A percentile compares a stretch with the other conserved stretches of the same genome.
phyloP scores from a whole-genome alignment of 2,888 invertebrate species.

The Epsilonema sp. region DNA sequence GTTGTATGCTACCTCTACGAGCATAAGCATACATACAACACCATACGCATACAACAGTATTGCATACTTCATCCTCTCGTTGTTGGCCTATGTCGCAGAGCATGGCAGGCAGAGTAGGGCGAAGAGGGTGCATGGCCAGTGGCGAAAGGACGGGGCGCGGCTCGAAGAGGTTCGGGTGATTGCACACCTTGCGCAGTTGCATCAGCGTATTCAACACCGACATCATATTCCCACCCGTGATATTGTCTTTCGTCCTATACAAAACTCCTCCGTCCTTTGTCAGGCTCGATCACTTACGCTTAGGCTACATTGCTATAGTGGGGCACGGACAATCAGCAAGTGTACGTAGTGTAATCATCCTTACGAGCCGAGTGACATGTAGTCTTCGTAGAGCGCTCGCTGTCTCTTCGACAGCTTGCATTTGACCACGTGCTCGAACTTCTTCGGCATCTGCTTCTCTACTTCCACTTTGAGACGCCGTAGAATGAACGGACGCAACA shows the following conservation, averaged over 20 bases:
- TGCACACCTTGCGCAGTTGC: constrained; percentile 91
- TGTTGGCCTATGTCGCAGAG: constrained; percentile 13
- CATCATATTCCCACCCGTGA: constrained; percentile 73
- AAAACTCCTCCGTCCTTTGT: background rate
- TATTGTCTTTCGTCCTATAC: constrained; percentile 66
- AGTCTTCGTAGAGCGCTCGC: constrained; percentile 91
- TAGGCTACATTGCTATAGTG: too few relatives aligned
- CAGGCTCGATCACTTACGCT: constrained; percentile 14
- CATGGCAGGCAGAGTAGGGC: constrained; percentile 11
- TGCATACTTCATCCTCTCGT: too few relatives aligned
- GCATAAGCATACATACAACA: too few relatives aligned
- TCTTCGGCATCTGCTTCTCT: constrained; percentile 88
- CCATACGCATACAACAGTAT: too few relatives aligned
- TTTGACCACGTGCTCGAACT: constrained; percentile 81
- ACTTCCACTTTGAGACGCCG: constrained; percentile 79
- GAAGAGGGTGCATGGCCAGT: constrained; percentile 36
- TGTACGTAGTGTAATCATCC: too few relatives aligned
- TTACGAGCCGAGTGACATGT: constrained; percentile 85
- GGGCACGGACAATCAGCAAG: too few relatives aligned
- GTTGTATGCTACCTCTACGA: too few relatives aligned
- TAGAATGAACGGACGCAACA: constrained; percentile 74
- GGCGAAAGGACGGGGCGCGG: constrained; percentile 81
- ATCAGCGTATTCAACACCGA: constrained; percentile 88
- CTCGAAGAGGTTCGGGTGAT: constrained; percentile 94
- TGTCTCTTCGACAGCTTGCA: constrained; percentile 86